Evolutionary conservation across 2,797 vertebrate genomes (phyloP).

Genomic region (Alcedo atthis): DNA sequence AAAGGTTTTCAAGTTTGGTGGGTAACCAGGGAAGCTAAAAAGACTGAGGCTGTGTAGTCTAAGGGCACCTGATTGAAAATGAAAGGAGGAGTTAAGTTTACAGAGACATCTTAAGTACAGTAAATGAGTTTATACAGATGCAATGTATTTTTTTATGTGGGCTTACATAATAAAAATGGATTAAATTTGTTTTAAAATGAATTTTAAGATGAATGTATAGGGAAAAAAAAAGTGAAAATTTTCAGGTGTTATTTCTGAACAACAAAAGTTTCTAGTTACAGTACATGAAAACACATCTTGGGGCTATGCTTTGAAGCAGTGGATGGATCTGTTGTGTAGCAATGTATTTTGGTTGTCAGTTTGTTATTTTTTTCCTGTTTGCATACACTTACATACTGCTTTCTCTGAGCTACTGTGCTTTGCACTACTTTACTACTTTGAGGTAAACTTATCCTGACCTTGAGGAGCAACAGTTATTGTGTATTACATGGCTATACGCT

Average conservation of each 20-base stretch:
- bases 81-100: not conserved
- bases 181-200: not conserved
- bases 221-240: not conserved
- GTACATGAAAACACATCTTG: not conserved
- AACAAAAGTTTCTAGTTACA: not conserved
- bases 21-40: not conserved
- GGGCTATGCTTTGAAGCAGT: not conserved
- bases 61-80: not conserved
- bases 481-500: not conserved
- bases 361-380: not conserved
- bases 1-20: not conserved
- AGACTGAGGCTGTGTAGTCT: not conserved
- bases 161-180: not conserved
- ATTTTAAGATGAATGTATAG: not conserved
- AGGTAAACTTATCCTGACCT: not conserved
- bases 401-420: not conserved
- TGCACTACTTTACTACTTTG: not conserved
- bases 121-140: not conserved
- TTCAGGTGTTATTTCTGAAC: not conserved
- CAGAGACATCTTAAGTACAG: not conserved
- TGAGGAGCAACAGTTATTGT: not conserved
- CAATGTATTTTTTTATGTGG: not conserved
- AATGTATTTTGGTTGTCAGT: not conserved
- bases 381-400: not conserved
- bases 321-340: not conserved